phyloP scores from a whole-genome alignment of 2,113 vertebrate genomes.

The Microtus richardsoni region DNA sequence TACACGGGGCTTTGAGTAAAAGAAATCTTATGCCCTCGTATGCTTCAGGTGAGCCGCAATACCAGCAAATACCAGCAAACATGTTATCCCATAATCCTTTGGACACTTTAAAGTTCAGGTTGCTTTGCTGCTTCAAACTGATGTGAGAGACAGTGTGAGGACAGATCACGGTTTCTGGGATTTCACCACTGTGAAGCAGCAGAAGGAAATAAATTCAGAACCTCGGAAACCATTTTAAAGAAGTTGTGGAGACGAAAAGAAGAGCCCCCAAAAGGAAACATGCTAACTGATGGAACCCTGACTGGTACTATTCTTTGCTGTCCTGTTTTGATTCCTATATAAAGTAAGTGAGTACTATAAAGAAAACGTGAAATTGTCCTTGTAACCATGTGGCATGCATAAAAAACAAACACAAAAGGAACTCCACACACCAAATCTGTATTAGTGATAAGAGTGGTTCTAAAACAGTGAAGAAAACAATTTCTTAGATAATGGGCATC shows the following conservation, averaged over 20 bases:
- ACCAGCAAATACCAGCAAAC: background rate
- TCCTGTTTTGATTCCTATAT: constrained; percentile 15
- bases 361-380: background rate
- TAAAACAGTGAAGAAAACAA: background rate
- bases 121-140: fast-evolving
- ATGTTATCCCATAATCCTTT: too few species aligned
- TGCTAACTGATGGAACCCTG: background rate
- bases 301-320: background rate
- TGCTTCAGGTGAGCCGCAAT: background rate
- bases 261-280: background rate
- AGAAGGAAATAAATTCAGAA: background rate
- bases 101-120: background rate
- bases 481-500: background rate
- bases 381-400: background rate
- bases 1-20: background rate
- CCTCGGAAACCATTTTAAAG: background rate
- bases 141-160: background rate
- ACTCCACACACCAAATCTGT: background rate
- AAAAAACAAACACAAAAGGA: background rate
- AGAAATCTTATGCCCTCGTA: too few species aligned
- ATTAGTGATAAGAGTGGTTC: background rate
- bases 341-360: background rate
- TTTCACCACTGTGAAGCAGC: background rate
- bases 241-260: background rate
- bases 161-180: background rate